Evolutionary conservation across 2,888 invertebrate species (phyloP).

Genomic region (Scaptomyza polygonia): DNA sequence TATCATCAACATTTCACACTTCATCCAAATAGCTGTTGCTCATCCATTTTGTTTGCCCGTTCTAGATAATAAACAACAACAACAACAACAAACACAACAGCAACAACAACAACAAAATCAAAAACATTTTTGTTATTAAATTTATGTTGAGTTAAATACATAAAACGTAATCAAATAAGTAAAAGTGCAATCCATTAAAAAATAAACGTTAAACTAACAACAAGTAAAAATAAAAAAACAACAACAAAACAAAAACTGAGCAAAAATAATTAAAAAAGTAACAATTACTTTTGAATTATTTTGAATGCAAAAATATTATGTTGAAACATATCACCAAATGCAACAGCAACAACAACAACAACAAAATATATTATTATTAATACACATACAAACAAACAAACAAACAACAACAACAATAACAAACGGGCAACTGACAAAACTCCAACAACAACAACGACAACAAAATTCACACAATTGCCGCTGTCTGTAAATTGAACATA

Average conservation of each 20-base stretch:
- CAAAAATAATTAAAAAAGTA: slow-evolving; percentile 78
- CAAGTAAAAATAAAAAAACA: slow-evolving; percentile 36
- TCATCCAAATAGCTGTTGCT: slow-evolving; percentile 17
- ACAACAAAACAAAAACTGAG: slow-evolving; percentile 47
- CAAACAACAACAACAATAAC: slow-evolving; percentile 39
- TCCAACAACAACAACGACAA: slow-evolving; percentile 52
- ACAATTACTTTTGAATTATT: slow-evolving; percentile 79
- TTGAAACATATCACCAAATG: slow-evolving; percentile 71
- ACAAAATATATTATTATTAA: slow-evolving; percentile 50
- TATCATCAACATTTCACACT: slow-evolving; percentile 38
- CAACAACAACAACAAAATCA: slow-evolving; percentile 53
- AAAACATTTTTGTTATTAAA: slow-evolving; percentile 74
- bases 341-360: slow-evolving; percentile 44
- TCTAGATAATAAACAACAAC: slow-evolving; percentile 67
- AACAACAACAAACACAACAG: slow-evolving; percentile 29
- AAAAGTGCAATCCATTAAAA: slow-evolving; percentile 72
- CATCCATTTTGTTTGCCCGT: slow-evolving; percentile 36
- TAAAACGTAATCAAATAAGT: slow-evolving; percentile 47
- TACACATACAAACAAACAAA: slow-evolving; percentile 50
- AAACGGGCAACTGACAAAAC: slow-evolving; percentile 55
- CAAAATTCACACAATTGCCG: slow-evolving; percentile 57
- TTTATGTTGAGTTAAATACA: slow-evolving; percentile 79
- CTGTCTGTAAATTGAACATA: slow-evolving; percentile 62
- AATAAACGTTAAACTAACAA: slow-evolving; percentile 47
- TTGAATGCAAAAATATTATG: slow-evolving; percentile 61